Evolutionary conservation across 2,888 invertebrate species (phyloP), one percentile per base, ranked within the genome.

Genomic region (Trachelus tabidus): DNA sequence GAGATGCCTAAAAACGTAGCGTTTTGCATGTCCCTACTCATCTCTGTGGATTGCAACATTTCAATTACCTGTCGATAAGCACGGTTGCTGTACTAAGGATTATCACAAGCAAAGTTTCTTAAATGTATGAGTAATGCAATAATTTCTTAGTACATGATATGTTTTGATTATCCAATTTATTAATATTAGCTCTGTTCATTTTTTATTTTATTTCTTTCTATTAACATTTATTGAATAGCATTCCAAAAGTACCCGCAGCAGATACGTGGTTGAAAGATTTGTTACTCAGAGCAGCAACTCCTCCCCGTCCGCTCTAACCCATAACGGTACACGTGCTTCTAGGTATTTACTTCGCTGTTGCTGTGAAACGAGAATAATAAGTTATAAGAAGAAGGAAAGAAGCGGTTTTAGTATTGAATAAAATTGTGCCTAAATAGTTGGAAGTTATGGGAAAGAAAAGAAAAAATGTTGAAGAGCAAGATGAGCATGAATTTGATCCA

Each of bases 401-500:
- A 56, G 56, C 15, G 56, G 9, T 23, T 56, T 40, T 56, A 9
- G 9, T 56, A 56, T 56, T 56, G 23, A 23, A 56, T 1, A 23
- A 56, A 56, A 2, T 56, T 56, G 23, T 9, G 2, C 23, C 9
- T 56, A 9, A 9, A 56, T 56, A 56, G 23, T 56, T 56, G 9
- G 9, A 23, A 56, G 23, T 56, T 9, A 93, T 93, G 93, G 93
- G 93, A 4, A 93, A 93, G 80, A 94, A 94, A 86, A 90, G 94
- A 79, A 94, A 94, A 88, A 86, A 92, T 35, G 89, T 87, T 79
- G 92, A 91, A 75, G 87, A 87, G 31, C 93, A 94, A 75, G 94
- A 96, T 83, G 96, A 96, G 82, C 94, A 94, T 81, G 97, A 97
- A 92, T 96, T 94, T 87, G 96, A 97, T 92, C 95, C 96, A 15